A percentile compares a stretch with the other conserved stretches of the same genome.
phyloP scores from a whole-genome alignment of 2,797 vertebrate species.

The Darevskia mixta region DNA sequence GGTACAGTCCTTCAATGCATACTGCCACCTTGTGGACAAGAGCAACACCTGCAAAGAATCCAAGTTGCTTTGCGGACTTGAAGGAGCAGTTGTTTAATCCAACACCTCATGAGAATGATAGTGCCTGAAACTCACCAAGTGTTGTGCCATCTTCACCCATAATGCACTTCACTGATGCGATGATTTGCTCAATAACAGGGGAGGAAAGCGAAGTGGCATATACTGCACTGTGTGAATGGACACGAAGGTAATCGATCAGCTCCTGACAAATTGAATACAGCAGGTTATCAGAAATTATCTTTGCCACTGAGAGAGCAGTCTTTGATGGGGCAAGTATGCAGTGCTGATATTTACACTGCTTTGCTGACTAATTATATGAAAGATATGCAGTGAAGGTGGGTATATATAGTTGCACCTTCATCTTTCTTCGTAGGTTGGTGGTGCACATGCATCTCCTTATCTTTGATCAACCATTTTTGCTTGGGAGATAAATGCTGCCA shows the following conservation, averaged over 20 bases:
- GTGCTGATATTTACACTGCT: too few relatives aligned
- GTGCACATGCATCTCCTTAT: too few relatives aligned
- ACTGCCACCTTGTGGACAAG: slow-evolving; percentile 68
- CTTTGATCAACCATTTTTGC: background rate
- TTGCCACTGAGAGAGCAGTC: background rate
- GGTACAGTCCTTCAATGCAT: slow-evolving; percentile 16
- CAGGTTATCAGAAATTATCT: slow-evolving; percentile 34
- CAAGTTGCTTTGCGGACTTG: background rate
- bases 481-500: background rate
- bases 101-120: background rate
- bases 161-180: slow-evolving; percentile 93
- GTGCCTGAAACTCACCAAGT: slow-evolving; percentile 83
- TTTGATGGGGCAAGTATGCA: too few relatives aligned
- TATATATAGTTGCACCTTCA: too few relatives aligned
- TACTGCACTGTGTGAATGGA: slow-evolving; percentile 91
- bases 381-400: too few relatives aligned
- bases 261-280: slow-evolving; percentile 81
- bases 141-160: slow-evolving; percentile 93
- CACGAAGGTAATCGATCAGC: slow-evolving; percentile 91
- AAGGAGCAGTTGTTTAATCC: background rate
- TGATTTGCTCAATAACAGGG: slow-evolving; percentile 92
- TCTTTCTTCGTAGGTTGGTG: too few relatives aligned
- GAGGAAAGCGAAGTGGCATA: slow-evolving; percentile 93
- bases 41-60: slow-evolving; percentile 5
- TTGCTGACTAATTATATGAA: too few relatives aligned